These are phyloP conservation scores for Solea senegalensis DNA, from an alignment of 2,113 vertebrate species.

Conservation along the genomic window DNA sequence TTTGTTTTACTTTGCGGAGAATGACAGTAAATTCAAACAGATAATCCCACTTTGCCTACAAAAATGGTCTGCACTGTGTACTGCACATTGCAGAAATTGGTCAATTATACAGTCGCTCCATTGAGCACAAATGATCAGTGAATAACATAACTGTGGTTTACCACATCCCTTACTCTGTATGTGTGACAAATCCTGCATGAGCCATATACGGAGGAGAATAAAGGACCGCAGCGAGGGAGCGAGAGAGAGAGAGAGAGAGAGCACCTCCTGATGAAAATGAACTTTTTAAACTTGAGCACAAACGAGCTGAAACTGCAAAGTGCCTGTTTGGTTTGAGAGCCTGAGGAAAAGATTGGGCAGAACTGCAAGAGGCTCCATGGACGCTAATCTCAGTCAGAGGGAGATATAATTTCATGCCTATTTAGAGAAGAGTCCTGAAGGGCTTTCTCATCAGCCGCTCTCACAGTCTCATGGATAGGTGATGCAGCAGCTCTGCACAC, in stretches of 20 bases:
- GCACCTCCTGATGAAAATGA: constrained; percentile 76
- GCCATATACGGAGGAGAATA: constrained; percentile 43
- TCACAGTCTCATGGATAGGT: constrained; percentile 78
- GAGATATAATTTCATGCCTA: constrained; percentile 87
- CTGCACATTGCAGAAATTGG: constrained; percentile 22
- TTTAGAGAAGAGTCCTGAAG: constrained; percentile 84
- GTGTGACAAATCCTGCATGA: constrained; percentile 68
- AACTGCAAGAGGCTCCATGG: constrained; percentile 66
- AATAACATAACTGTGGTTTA: constrained; percentile 41
- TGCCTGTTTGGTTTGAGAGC: constrained; percentile 76
- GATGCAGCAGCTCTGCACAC: constrained; percentile 76
- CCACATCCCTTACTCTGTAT: constrained; percentile 48
- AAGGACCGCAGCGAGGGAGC: constrained; percentile 35
- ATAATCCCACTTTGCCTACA: no score
- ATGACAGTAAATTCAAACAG: no score
- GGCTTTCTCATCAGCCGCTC: constrained; percentile 79
- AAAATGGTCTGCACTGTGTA: neutral
- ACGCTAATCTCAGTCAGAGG: constrained; percentile 83
- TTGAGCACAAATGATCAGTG: constrained; percentile 37
- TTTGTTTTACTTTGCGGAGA: no score
- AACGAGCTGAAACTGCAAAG: constrained; percentile 84
- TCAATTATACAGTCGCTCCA: constrained; percentile 2
- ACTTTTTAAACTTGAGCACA: constrained; percentile 81
- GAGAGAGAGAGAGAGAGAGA: constrained; percentile 8
- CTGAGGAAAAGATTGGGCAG: constrained; percentile 75